phyloP scores from a whole-genome alignment of 2,113 vertebrate genomes.

The Rhinopomastus cyanomelas region DNA sequence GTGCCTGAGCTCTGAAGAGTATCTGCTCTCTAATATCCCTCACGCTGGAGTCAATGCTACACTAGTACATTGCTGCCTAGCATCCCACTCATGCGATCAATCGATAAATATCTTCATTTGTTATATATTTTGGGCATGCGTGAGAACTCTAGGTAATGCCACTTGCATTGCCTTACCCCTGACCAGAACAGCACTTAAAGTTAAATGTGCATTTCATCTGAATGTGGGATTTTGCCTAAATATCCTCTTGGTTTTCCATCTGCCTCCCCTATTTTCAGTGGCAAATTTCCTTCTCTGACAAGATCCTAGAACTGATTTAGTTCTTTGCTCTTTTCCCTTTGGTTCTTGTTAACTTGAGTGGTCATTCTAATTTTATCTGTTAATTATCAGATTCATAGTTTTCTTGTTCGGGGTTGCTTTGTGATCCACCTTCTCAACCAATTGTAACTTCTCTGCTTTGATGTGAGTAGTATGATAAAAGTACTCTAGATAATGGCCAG shows the following conservation, averaged over 20 bases:
- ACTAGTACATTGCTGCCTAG: too few species aligned
- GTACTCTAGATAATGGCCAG: slow-evolving; percentile 25
- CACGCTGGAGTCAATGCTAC: neutral
- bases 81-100: neutral
- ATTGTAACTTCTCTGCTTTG: slow-evolving; percentile 28
- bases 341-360: neutral
- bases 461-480: neutral
- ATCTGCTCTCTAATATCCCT: neutral
- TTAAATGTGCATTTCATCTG: neutral
- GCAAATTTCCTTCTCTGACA: neutral
- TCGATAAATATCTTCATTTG: neutral
- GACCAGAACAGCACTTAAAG: neutral
- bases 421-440: neutral
- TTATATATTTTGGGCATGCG: neutral
- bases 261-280: neutral
- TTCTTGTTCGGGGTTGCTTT: neutral
- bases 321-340: neutral
- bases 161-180: neutral
- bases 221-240: neutral
- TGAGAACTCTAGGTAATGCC: neutral
- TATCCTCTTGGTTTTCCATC: neutral
- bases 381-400: neutral
- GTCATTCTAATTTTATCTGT: neutral
- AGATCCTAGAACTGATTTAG: neutral
- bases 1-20: neutral